Evolutionary conservation across 2,797 vertebrate genomes (phyloP).

Genomic region (Sebastes steindachneri): DNA sequence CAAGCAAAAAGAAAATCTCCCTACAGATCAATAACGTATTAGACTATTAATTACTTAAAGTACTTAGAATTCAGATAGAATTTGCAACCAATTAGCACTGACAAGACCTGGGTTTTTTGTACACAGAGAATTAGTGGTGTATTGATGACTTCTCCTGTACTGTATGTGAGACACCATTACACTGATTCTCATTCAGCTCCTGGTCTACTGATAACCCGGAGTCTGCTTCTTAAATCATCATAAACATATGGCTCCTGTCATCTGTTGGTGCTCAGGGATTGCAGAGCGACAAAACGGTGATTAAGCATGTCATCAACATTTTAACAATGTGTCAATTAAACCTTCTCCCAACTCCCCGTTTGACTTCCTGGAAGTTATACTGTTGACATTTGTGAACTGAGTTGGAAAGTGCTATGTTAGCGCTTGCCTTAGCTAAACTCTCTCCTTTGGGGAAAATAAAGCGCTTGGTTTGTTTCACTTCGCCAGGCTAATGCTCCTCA

Average conservation of each 20-base stretch:
- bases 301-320: conserved; percentile 66
- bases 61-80: background rate
- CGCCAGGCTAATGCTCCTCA: conserved; percentile 67
- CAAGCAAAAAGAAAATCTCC: conserved; percentile 1
- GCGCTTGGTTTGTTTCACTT: conserved; percentile 60
- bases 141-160: background rate
- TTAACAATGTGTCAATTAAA: conserved; percentile 57
- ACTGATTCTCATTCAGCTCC: background rate
- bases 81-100: conserved; percentile 1
- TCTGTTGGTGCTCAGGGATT: conserved; percentile 39
- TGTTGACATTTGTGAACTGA: conserved; percentile 26
- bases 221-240: conserved; percentile 44
- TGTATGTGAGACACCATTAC: background rate
- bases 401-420: conserved; percentile 43
- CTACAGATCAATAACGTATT: conserved; percentile 12
- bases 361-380: conserved; percentile 26
- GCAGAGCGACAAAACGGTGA: conserved; percentile 56
- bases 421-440: conserved; percentile 32
- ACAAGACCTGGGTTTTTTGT: background rate
- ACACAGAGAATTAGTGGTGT: background rate
- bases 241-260: conserved; percentile 70
- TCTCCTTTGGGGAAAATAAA: conserved; percentile 58
- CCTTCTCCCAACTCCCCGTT: conserved; percentile 3
- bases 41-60: conserved; percentile 13
- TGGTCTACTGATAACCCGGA: conserved; percentile 24